These are phyloP conservation scores for Xylocopa sonorina DNA, from an alignment of 1,140 invertebrate genomes.

Conservation along the genomic window DNA sequence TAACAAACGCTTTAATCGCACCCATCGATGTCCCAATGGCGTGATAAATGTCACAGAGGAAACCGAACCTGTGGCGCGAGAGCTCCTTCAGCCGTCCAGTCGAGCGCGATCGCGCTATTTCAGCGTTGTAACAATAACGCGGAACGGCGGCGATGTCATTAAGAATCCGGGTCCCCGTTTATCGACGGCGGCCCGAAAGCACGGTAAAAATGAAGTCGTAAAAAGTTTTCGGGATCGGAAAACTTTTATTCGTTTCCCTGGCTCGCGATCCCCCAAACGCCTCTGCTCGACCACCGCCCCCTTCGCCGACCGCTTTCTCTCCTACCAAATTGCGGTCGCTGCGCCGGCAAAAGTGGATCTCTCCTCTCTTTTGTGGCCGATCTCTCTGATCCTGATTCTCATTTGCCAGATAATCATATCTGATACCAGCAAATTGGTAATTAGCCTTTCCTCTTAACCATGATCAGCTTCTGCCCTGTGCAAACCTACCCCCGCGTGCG, in stretches of 20 bases:
- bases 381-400: conserved; percentile 47
- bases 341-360: conserved; percentile 9
- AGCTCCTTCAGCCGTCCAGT: background rate
- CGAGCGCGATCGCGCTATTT: conserved; percentile 10
- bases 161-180: conserved; percentile 70
- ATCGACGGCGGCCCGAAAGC: conserved; percentile 30
- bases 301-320: background rate
- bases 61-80: too few relatives aligned
- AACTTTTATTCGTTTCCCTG: conserved; percentile 76
- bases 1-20: too few relatives aligned
- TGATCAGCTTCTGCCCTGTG: too few relatives aligned
- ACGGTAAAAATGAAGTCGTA: conserved; percentile 63
- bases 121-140: conserved; percentile 57
- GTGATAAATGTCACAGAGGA: background rate
- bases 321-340: background rate
- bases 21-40: too few relatives aligned
- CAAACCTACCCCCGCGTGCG: background rate
- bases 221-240: conserved; percentile 74
- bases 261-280: background rate
- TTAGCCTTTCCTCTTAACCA: conserved; percentile 39
- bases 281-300: background rate
- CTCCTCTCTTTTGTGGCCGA: conserved; percentile 23
- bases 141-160: conserved; percentile 61
- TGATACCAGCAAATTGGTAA: conserved; percentile 56
- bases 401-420: conserved; percentile 53